Base-by-base conservation (phyloP, 64 coral and sea anemone species). In the Montipora sp. region DNA sequence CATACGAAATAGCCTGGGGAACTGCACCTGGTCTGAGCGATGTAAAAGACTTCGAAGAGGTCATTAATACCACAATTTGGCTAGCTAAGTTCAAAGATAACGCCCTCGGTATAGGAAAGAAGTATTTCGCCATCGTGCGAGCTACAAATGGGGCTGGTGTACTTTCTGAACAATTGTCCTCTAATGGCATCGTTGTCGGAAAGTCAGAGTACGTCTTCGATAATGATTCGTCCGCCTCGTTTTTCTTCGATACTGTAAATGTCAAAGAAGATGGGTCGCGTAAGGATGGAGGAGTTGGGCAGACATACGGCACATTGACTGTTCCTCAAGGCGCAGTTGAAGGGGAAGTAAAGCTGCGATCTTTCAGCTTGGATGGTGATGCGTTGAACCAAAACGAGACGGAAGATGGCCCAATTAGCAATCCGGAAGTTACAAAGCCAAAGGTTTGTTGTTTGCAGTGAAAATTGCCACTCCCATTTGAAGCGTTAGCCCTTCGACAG, bases 161-260 rank as follows among this genome's bases (percentile, higher is more conserved):
- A 5, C 15, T 95, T 7, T 95, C 93, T 1, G 16, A 80, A 18
- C n/a, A 47, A 46, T 66, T 87, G 10, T 95, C 93, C 2, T 91
- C 93, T 9, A 87, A 95, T 51, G 93, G 93, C 61, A 87, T 95
- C 11, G 68, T 91, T 12, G 89, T 95, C 45, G 93, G 93, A 12
- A 95, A 95, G 44, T 91, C 93, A 0, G 93, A 95, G 67, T 81
- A 77, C 13, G 11, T 21, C 63, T 69, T 87, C 5, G 87, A 89
- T 50, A 55, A 87, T 22, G 51, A 90, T 58, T 65, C 95, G 21
- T 75, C 69, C 48, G 95, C 88, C 19, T 94, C 92, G 27, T 96
- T 96, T 79, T 96, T 96, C 83, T 96, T 94, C 83, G 95, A 96
- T 85, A 94, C 95, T 53, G 95, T 94, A 0, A 96, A 96, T 77